Conservation (phyloP, 2,888 invertebrate species). For the Parochlus steinenii region DNA sequence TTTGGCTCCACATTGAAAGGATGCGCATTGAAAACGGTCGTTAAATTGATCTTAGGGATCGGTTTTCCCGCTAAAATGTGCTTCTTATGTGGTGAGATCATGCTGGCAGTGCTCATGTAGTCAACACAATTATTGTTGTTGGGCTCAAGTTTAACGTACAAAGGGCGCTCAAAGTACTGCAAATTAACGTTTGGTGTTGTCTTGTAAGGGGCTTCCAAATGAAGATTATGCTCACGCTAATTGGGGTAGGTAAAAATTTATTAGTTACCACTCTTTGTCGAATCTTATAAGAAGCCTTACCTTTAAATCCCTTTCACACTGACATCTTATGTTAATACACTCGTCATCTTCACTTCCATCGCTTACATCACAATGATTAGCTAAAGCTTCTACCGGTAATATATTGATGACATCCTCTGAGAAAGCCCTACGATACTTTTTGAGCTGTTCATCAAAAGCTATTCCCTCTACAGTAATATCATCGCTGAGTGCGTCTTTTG, state of each 20-base stretch:
- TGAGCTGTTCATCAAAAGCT: constrained; percentile 12
- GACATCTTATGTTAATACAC: constrained; percentile 8
- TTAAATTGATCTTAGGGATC: constrained; percentile 12
- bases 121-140: too few relatives aligned
- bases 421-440: constrained; percentile 15
- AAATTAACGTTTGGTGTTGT: constrained; percentile 10
- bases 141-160: too few relatives aligned
- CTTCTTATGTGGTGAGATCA: neutral
- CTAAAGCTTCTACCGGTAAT: constrained; percentile 5
- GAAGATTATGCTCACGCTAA: too few relatives aligned
- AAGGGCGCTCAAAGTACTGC: neutral
- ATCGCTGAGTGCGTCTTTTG: too few relatives aligned
- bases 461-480: neutral
- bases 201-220: constrained; percentile 4
- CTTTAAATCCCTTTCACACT: constrained; percentile 7
- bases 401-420: constrained; percentile 14
- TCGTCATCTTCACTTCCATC: constrained; percentile 4
- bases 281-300: too few relatives aligned
- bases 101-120: neutral
- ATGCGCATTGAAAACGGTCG: neutral
- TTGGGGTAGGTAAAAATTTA: too few relatives aligned
- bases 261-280: too few relatives aligned
- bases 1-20: neutral
- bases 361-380: neutral
- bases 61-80: constrained; percentile 4